A percentile compares a stretch with the other conserved stretches of the same genome.
phyloP scores from a whole-genome alignment of 2,888 invertebrate species.

The Acanthoscelides obtectus region DNA sequence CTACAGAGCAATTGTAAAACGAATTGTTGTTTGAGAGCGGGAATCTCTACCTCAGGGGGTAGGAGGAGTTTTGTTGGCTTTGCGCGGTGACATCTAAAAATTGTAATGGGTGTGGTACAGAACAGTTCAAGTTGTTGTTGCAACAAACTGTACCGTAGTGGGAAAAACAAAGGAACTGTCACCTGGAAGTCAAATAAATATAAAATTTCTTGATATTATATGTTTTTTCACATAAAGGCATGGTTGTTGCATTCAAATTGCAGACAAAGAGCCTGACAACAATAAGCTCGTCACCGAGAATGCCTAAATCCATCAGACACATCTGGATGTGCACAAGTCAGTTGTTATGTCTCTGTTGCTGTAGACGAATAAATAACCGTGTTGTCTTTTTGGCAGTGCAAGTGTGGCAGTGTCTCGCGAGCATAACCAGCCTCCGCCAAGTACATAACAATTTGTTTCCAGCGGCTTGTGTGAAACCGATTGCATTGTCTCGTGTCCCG shows the following conservation, averaged over 20 bases:
- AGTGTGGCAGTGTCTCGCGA: not conserved
- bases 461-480: not conserved
- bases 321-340: not conserved
- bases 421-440: not conserved
- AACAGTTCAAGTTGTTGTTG: too few species aligned
- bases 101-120: too few species aligned
- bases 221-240: too few species aligned
- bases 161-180: too few species aligned
- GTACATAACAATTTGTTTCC: not conserved
- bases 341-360: not conserved
- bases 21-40: too few species aligned
- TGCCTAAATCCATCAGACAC: not conserved
- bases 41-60: too few species aligned
- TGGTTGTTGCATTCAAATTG: not conserved
- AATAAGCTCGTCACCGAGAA: not conserved
- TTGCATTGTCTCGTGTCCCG: not conserved
- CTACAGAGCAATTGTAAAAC: too few species aligned
- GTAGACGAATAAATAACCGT: not conserved
- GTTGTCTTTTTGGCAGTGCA: not conserved
- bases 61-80: too few species aligned
- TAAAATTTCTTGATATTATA: too few species aligned
- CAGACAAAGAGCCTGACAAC: not conserved
- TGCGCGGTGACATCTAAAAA: too few species aligned
- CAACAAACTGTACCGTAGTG: too few species aligned
- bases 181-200: too few species aligned